Base-by-base conservation (phyloP, 2,888 invertebrate genomes). In the Eupithecia abbreviata region DNA sequence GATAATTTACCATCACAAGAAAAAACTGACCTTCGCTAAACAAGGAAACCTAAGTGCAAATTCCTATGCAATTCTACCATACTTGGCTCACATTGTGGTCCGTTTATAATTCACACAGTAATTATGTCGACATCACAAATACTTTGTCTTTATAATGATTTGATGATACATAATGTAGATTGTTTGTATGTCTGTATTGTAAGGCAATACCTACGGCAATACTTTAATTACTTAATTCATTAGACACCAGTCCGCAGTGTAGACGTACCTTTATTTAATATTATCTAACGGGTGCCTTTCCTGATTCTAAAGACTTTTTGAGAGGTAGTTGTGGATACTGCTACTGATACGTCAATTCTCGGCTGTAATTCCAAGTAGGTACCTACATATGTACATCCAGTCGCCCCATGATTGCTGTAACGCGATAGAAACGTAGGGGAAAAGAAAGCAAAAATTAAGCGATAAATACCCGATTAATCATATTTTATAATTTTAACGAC, bases 71-170 rank as follows among this genome's bases (percentile, higher is more conserved):
- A 83, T 84, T 81, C 82, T 83, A 77, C 87, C 89, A 85, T 88
- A 90, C 88, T 86, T 86, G 89, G 87, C 79, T 84, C 84, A 86
- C 85, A 87, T 89, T 88, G 87, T 88, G 82, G 86, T 87, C 87
- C 87, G 84, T 88, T 87, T 90, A 88, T 82, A 86, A 89, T 91
- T 93, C 92, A 90, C 92, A 94, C 91, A 92, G 87, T 89, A 92
- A 93, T 92, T 93, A 92, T 88, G 84, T 89, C 83, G 81, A 86
- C 84, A 88, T 89, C 88, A 86, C 85, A 76, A 67, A 71, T 74
- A 51, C 67, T 74, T 30, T 18, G 58, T 45, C 55, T 74, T 41
- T 67, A 58, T 65, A n/a, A 68, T 43, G 45, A 41, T 15, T 9
- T 58, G 41, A 67, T 45, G 18, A 45, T 30, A n/a, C 15, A 42